phyloP scores from a whole-genome alignment of 2,888 invertebrate species.

The Selenia dentaria region DNA sequence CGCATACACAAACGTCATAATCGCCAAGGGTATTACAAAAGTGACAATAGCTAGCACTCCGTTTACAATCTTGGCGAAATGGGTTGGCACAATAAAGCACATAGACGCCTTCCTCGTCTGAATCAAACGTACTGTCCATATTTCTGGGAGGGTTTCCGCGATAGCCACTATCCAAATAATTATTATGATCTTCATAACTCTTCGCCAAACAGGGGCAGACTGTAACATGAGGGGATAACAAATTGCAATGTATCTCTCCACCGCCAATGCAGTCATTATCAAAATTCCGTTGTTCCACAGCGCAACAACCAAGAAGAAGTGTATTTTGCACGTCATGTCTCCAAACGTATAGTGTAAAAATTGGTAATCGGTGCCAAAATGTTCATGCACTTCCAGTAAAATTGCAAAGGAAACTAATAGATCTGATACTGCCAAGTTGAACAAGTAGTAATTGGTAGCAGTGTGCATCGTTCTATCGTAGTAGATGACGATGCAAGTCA shows the following conservation, averaged over 20 bases:
- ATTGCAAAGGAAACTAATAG: constrained; percentile 61
- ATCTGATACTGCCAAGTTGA: constrained; percentile 69
- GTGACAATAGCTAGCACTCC: constrained; percentile 53
- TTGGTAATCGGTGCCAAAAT: constrained; percentile 34
- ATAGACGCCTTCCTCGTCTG: constrained; percentile 42
- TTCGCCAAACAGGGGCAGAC: constrained; percentile 45
- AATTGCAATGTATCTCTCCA: constrained; percentile 61
- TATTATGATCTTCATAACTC: constrained; percentile 54
- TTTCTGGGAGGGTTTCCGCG: constrained; percentile 51
- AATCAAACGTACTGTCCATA: constrained; percentile 50
- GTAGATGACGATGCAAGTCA: constrained; percentile 71
- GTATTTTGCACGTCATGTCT: constrained; percentile 50
- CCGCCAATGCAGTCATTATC: constrained; percentile 58
- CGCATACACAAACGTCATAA: constrained; percentile 57
- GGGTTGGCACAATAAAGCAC: constrained; percentile 53
- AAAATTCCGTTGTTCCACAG: constrained; percentile 61
- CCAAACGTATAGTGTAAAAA: constrained; percentile 40
- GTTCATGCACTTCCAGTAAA: constrained; percentile 48
- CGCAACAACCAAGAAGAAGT: constrained; percentile 50
- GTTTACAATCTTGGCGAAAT: constrained; percentile 47
- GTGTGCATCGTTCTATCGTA: constrained; percentile 68
- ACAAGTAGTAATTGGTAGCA: constrained; percentile 68
- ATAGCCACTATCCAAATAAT: constrained; percentile 55
- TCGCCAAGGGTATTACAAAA: constrained; percentile 53
- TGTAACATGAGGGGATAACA: constrained; percentile 54